phyloP scores from a whole-genome alignment of 2,113 vertebrate genomes.

The Melanerpes aurifrons region DNA sequence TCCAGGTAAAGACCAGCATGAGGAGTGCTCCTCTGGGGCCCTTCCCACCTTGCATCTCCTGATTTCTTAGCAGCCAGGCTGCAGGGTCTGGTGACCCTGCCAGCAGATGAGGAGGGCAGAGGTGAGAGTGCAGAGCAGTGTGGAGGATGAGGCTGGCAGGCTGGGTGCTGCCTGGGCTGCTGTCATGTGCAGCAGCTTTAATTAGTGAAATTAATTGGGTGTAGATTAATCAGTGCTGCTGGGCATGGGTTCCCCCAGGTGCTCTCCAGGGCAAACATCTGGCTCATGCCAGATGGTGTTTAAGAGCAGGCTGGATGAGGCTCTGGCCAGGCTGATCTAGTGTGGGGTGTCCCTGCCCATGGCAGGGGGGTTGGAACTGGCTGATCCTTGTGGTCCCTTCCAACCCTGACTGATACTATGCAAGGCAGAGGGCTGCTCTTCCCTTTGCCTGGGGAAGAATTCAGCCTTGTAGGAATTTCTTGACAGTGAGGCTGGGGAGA shows the following conservation, averaged over 20 bases:
- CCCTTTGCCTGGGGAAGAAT: neutral
- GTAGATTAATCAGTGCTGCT: neutral
- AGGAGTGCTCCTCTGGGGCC: neutral
- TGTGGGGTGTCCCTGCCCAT: too few species aligned
- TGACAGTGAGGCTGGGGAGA: too few species aligned
- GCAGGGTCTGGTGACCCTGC: neutral
- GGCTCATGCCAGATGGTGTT: neutral
- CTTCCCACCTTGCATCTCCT: neutral
- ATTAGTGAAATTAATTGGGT: neutral
- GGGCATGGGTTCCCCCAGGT: neutral
- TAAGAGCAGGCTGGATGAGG: too few species aligned
- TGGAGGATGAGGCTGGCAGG: neutral
- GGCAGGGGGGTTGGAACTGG: too few species aligned
- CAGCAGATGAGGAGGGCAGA: rapidly evolving
- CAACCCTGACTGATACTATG: too few species aligned
- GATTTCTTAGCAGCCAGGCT: too few species aligned
- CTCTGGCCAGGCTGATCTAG: too few species aligned
- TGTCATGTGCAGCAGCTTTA: neutral
- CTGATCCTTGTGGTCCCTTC: too few species aligned
- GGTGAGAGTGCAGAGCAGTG: rapidly evolving
- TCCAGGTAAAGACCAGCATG: neutral
- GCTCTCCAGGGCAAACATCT: neutral
- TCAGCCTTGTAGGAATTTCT: neutral
- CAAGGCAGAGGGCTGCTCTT: neutral
- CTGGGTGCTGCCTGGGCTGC: neutral